A percentile compares a stretch with the other conserved stretches of the same genome.
Conservation (phyloP, 1,140 invertebrate genomes). For the Lepidurus arcticus region DNA sequence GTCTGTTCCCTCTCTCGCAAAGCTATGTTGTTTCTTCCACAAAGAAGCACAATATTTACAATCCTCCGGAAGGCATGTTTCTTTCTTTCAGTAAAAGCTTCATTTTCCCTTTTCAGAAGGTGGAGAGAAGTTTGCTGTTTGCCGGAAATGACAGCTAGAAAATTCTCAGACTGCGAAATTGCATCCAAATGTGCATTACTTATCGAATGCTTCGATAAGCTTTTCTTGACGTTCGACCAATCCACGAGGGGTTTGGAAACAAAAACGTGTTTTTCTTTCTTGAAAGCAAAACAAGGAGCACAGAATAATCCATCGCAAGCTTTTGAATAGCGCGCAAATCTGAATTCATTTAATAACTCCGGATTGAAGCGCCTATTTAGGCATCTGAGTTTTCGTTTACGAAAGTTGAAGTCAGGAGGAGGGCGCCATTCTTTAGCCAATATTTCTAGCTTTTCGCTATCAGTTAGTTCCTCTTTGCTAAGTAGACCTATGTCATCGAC, state of each 20-base stretch:
- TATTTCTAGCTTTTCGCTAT: slow-evolving; percentile 20
- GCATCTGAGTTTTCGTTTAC: background rate
- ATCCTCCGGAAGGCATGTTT: background rate
- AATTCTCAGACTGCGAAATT: background rate
- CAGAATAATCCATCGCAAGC: slow-evolving; percentile 23
- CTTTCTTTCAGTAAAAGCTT: background rate
- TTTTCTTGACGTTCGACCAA: slow-evolving; percentile 25
- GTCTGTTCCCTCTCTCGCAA: background rate
- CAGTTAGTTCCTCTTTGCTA: background rate
- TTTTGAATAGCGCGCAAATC: background rate
- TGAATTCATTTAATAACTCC: slow-evolving; percentile 9
- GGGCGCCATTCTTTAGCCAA: background rate
- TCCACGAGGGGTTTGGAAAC: slow-evolving; percentile 12
- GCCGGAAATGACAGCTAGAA: background rate
- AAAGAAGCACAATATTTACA: slow-evolving; percentile 11
- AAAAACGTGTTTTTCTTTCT: background rate
- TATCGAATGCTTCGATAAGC: background rate
- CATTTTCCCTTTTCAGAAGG: background rate
- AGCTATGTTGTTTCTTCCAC: background rate
- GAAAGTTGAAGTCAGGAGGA: slow-evolving; percentile 9
- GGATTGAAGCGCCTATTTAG: background rate
- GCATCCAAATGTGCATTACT: background rate
- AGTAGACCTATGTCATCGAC: slow-evolving; percentile 25
- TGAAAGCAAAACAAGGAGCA: slow-evolving; percentile 20
- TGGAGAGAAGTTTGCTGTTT: slow-evolving; percentile 3